phyloP scores from a whole-genome alignment of 2,113 vertebrate species.

The Nipponia nippon region DNA sequence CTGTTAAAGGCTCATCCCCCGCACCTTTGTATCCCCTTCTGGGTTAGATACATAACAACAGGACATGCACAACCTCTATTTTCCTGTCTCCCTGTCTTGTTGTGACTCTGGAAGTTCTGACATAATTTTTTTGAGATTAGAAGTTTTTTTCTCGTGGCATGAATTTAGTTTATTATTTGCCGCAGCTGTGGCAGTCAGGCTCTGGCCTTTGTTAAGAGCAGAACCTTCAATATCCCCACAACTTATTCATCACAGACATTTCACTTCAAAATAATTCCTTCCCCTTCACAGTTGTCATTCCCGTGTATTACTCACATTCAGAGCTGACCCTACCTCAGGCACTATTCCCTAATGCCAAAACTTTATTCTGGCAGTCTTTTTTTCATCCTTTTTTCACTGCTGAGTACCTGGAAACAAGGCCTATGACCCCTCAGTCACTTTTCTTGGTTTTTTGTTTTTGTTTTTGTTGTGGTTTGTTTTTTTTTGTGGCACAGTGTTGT shows the following conservation, averaged over 20 bases:
- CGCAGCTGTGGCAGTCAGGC: neutral
- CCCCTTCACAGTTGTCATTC: neutral
- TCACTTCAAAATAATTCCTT: neutral
- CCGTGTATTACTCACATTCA: neutral
- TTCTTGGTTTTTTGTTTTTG: neutral
- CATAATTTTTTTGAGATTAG: neutral
- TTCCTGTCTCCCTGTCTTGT: neutral
- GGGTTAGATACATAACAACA: neutral
- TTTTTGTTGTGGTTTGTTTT: no score
- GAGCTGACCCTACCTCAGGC: neutral
- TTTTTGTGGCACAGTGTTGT: rapidly evolving
- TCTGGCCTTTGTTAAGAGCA: neutral
- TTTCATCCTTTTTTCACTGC: neutral
- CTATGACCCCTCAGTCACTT: neutral
- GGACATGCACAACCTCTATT: rapidly evolving
- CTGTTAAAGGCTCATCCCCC: neutral
- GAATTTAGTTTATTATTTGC: neutral
- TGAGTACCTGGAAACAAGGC: neutral
- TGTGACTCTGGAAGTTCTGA: neutral
- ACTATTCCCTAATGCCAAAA: neutral
- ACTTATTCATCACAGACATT: neutral
- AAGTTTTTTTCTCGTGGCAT: neutral
- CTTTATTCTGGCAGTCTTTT: neutral
- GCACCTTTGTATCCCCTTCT: neutral
- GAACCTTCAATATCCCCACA: neutral